Conservation (phyloP, 2,888 invertebrate genomes). For the Griposia aprilina region DNA sequence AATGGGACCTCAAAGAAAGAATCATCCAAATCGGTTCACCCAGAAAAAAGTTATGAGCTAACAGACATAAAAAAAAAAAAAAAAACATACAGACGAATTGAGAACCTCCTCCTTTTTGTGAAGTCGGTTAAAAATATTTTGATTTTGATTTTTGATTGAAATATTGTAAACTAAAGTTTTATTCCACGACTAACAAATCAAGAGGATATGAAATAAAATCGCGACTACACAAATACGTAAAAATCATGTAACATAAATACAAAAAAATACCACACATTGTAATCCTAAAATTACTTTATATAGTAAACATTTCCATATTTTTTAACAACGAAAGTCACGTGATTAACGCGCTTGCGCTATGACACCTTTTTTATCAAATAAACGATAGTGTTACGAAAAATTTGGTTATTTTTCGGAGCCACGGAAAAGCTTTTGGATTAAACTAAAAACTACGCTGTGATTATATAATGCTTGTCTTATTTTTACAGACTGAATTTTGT, state of each 20-base stretch:
- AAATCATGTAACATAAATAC: neutral
- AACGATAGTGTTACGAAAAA: constrained; percentile 6
- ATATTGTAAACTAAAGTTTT: neutral
- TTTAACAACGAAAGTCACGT: constrained; percentile 12
- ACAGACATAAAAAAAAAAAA: too few species aligned
- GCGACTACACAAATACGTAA: neutral
- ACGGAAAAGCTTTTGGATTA: constrained; percentile 8
- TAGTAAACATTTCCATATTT: constrained; percentile 10
- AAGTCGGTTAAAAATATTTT: too few species aligned
- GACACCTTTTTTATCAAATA: constrained; percentile 25
- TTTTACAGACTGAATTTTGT: neutral
- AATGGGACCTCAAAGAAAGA: too few species aligned
- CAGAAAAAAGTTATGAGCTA: too few species aligned
- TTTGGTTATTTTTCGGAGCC: constrained; percentile 3
- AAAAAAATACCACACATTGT: neutral
- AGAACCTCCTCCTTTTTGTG: too few species aligned
- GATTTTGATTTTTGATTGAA: too few species aligned
- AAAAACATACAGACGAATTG: too few species aligned
- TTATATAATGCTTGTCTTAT: neutral
- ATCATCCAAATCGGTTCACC: too few species aligned
- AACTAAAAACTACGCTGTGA: neutral
- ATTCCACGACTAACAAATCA: neutral
- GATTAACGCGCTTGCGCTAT: constrained; percentile 9
- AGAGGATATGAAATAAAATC: neutral
- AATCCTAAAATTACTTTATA: neutral